Base-by-base conservation (phyloP, 1,140 invertebrate genomes). In the Drosophila pachea region DNA sequence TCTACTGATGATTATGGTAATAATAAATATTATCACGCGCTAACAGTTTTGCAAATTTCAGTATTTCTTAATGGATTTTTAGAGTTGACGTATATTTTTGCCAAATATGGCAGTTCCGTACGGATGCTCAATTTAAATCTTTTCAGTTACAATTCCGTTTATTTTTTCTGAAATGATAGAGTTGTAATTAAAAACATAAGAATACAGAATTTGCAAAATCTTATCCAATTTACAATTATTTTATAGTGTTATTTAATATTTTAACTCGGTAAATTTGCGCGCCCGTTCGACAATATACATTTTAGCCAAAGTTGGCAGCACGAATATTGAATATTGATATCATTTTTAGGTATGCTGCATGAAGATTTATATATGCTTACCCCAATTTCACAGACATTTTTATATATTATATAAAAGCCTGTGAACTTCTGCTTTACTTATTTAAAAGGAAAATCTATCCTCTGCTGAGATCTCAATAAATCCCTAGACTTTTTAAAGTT, bases 271-370 rank as follows among this genome's bases (percentile, higher is more conserved):
- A 36, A 49, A 11, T 60, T 71, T 71, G 16, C 68, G 63, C 68
- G 68, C 68, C 32, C 8, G 35, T 55, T 60, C 7, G 16, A 35
- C 43, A 49, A 11, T 4, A 8, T 32, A 42, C 5, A 61, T 43
- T 61, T 71, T 55, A 36, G 12, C 8, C 16, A 7, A 31, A 35
- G 68, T 71, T 71, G 68, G 68, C 68, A 71, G 45, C 45, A 32
- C 59, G 22, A 14, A 50, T 75, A 84, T 83, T 74, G 79, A 82
- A 79, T 84, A 84, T 84, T 83, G 59, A 64, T 78, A 84, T 77
- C 79, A 84, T 73, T 84, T 83, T 84, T 84, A 84, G 78, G 61
- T 79, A 75, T 78, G 56, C 71, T 76, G 50, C 35, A 53, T 45
- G 29, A 11, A 47, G 61, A 73, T 75, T 84, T 84, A 61, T 76